Evolutionary conservation across 2,888 invertebrate genomes (phyloP), one percentile per base, ranked within the genome.

Genomic region (Heliconius sara): DNA sequence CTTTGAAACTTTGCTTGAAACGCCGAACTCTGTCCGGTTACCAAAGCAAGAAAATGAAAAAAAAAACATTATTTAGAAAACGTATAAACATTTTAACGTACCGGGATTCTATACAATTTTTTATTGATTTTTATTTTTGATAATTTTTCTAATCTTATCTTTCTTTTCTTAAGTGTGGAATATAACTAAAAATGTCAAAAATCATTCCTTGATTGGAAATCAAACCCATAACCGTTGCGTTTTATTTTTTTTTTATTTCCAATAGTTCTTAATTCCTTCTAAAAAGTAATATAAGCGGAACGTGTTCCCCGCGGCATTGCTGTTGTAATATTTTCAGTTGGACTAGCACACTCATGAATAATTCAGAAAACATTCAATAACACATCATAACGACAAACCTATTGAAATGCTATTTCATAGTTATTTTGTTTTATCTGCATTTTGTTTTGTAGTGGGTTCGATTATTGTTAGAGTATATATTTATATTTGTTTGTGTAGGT

Each of bases 291-390:
- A 34, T 19, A 68, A 68, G n/a, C 39, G 27, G n/a, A 39, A 39
- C 34, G 22, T n/a, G 68, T 39, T n/a, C 68, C 68, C 34, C 13
- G n/a, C 68, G 30, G 68, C 65, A 30, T n/a, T 43, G 43, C 39
- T 77, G 27, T 70, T 13, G 60, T 67, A 77, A 57, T 43, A 39
- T 79, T 68, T 60, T 67, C 63, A 75, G 72, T 82, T 82, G 68
- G 7, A 68, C 81, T 81, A 76, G 60, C 16, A 30, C 60, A 13
- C 39, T 81, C 83, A 84, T 84, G 83, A 83, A 84, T 84, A 83
- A 83, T 84, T 81, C 81, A 80, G 80, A 73, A 74, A 80, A 81
- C 79, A 83, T 83, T 84, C 84, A 83, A 85, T 84, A 84, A 84
- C 80, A 77, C 82, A 80, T 82, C 84, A 79, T 70, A 76, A 77